Percentiles rank a stretch among this genome's conserved stretches.
These are phyloP conservation scores for Microcaecilia unicolor DNA, from an alignment of 2,797 vertebrate species.

Conservation along the genomic window DNA sequence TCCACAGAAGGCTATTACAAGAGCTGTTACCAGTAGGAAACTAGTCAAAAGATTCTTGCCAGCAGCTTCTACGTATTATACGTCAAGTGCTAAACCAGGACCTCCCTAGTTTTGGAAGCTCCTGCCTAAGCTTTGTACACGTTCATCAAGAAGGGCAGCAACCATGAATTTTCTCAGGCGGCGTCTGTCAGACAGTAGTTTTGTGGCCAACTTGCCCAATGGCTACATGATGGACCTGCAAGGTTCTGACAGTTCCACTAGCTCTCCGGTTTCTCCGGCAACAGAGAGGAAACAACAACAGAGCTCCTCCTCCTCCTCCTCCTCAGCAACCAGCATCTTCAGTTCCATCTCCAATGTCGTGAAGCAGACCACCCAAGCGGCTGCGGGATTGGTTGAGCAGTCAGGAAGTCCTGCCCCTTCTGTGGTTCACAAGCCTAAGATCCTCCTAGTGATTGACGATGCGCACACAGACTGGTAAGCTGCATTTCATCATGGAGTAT, in stretches of 20 bases:
- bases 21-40: too few species aligned
- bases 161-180: constrained; percentile 93
- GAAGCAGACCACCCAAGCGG: constrained; percentile 71
- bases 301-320: constrained; percentile 30
- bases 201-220: constrained; percentile 89
- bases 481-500: too few species aligned
- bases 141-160: background rate
- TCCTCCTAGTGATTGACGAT: constrained; percentile 83
- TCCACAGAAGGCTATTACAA: too few species aligned
- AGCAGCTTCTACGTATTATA: background rate
- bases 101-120: too few species aligned
- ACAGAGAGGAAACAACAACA: constrained; percentile 69
- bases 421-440: constrained; percentile 70
- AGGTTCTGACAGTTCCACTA: constrained; percentile 73
- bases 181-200: constrained; percentile 92
- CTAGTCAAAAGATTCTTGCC: too few species aligned
- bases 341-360: constrained; percentile 91
- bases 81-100: background rate
- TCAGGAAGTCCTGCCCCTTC: constrained; percentile 8
- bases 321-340: constrained; percentile 65
- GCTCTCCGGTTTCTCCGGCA: constrained; percentile 77
- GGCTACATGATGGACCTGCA: constrained; percentile 95
- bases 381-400: constrained; percentile 53
- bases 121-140: background rate
- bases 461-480: constrained; percentile 91